phyloP scores from a whole-genome alignment of 2,113 vertebrate genomes.

The Orientallactaga bullata region DNA sequence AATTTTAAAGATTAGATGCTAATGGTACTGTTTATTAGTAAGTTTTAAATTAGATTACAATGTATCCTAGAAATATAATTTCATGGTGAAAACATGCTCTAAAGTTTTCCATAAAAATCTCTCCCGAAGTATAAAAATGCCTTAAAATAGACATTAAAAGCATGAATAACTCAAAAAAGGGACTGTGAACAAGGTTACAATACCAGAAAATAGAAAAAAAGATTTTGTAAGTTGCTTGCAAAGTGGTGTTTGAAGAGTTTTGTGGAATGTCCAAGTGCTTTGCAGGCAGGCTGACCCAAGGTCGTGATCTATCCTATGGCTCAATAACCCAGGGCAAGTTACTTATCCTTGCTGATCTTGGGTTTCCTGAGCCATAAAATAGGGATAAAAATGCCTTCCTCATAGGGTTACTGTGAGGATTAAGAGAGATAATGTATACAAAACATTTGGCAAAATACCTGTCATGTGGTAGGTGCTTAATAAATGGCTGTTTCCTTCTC shows the following conservation, averaged over 20 bases:
- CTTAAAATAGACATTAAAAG: background rate
- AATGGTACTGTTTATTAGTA: background rate
- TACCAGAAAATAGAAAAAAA: constrained; percentile 28
- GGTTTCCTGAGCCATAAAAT: constrained; percentile 78
- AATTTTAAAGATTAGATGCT: background rate
- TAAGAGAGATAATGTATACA: constrained; percentile 75
- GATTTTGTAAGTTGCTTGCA: background rate
- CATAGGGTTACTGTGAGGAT: constrained; percentile 76
- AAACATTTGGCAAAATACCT: constrained; percentile 72
- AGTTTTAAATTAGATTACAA: constrained; percentile 45
- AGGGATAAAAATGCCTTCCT: constrained; percentile 76
- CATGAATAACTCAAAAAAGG: constrained; percentile 29
- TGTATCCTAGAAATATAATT: constrained; percentile 22
- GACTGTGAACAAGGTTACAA: constrained; percentile 3
- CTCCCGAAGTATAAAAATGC: background rate
- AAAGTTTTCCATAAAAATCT: constrained; percentile 24
- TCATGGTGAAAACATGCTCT: background rate
- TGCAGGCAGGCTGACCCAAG: constrained; percentile 21
- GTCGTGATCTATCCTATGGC: constrained; percentile 48
- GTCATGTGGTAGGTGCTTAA: constrained; percentile 66
- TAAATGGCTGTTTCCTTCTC: constrained; percentile 60
- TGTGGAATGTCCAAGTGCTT: background rate
- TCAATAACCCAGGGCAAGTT: constrained; percentile 62
- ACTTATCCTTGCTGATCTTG: constrained; percentile 68
- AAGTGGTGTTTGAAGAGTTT: background rate